Conservation (phyloP, 2,797 vertebrate genomes). For the Chrysocyon brachyurus region DNA sequence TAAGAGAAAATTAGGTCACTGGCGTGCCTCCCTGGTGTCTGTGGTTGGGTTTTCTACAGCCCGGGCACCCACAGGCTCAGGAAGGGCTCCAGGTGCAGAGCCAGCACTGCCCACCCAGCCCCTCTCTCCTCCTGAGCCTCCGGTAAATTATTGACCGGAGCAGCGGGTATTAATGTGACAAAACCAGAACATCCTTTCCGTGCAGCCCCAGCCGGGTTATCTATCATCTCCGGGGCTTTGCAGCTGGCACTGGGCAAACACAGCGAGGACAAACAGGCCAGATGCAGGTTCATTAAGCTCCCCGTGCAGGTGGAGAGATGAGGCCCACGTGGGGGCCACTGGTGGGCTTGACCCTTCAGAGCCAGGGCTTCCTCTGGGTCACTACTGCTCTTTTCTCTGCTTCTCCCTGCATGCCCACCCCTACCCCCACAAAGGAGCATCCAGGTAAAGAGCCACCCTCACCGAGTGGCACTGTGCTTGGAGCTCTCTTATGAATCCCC, state of each 20-base stretch:
- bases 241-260: conserved; percentile 78
- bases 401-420: neutral
- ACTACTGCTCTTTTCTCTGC: neutral
- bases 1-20: conserved; percentile 81
- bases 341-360: neutral
- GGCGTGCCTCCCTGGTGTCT: neutral
- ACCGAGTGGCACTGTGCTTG: neutral
- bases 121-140: neutral
- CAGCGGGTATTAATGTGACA: conserved; percentile 35
- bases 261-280: conserved; percentile 50
- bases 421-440: neutral
- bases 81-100: neutral
- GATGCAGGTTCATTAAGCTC: neutral
- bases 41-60: neutral
- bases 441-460: neutral
- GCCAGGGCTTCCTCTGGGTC: neutral
- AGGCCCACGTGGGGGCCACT: neutral
- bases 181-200: conserved; percentile 46
- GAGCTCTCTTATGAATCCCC: neutral
- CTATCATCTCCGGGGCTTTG: conserved; percentile 10
- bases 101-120: neutral
- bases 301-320: conserved; percentile 32
- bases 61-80: neutral
- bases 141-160: conserved; percentile 66
- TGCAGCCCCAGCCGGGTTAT: conserved; percentile 45